Evolutionary conservation across 1,140 invertebrate species (phyloP).

Genomic region (Dendrolimus kikuchii): DNA sequence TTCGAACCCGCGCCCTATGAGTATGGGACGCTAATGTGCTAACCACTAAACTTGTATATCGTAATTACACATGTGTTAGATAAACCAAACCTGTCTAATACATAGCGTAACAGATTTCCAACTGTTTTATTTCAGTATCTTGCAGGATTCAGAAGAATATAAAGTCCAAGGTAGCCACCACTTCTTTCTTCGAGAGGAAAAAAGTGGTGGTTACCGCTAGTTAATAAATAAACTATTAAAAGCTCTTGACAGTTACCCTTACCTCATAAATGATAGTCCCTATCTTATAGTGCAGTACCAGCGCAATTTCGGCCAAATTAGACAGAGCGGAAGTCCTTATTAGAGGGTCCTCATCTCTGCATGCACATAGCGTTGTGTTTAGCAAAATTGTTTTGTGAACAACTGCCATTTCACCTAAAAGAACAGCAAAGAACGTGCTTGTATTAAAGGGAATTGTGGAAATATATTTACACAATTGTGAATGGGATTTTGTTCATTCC

Average conservation of each 20-base stretch:
- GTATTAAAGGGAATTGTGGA: not conserved
- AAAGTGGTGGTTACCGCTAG: not conserved
- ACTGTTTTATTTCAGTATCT: too few species aligned
- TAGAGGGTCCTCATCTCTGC: constrained; percentile 80
- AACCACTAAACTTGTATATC: too few species aligned
- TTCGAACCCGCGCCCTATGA: too few species aligned
- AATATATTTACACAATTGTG: not conserved
- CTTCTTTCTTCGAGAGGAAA: not conserved
- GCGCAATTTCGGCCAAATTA: constrained; percentile 88
- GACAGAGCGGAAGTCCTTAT: constrained; percentile 87
- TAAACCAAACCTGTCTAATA: too few species aligned
- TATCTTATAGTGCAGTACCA: constrained; percentile 81
- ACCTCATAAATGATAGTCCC: constrained; percentile 83
- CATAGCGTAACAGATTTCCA: too few species aligned
- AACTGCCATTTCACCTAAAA: constrained; percentile 81
- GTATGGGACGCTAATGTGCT: too few species aligned
- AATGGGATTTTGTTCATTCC: not conserved
- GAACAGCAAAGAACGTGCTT: not conserved
- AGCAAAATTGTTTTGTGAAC: constrained; percentile 81
- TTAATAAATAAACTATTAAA: not conserved
- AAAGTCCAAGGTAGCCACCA: too few species aligned
- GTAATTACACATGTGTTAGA: too few species aligned
- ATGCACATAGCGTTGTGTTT: constrained; percentile 80
- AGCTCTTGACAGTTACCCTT: constrained; percentile 12
- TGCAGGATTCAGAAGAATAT: too few species aligned